A percentile compares a stretch with the other conserved stretches of the same genome.
phyloP scores from a whole-genome alignment of 2,113 vertebrate genomes.

The Lagopus muta region DNA sequence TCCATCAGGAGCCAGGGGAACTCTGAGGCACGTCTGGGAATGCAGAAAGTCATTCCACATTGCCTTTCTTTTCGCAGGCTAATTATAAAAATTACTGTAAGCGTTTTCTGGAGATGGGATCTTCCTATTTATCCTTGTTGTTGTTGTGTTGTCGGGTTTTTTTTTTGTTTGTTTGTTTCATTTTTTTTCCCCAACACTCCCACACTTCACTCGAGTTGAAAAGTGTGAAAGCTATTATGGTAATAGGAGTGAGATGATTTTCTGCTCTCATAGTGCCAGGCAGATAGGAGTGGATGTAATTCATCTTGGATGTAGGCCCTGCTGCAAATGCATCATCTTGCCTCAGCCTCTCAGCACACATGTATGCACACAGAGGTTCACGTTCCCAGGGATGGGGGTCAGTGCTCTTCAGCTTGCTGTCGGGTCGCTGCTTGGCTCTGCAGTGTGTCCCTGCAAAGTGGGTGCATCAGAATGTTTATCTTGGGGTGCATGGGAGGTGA shows the following conservation, averaged over 20 bases:
- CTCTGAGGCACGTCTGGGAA: neutral
- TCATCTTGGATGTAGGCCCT: conserved; percentile 42
- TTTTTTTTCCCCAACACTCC: neutral
- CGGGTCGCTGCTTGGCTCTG: neutral
- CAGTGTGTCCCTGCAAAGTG: rapidly evolving
- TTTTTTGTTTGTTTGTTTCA: neutral
- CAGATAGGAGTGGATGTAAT: conserved; percentile 19
- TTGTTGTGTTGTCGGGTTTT: neutral
- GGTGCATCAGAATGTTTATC: neutral
- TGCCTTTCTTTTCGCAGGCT: neutral
- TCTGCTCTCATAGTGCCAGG: conserved; percentile 15
- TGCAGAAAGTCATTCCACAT: neutral
- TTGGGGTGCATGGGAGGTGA: rapidly evolving
- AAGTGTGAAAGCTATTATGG: conserved; percentile 62
- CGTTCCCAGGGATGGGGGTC: neutral
- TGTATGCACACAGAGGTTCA: rapidly evolving
- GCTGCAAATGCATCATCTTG: neutral
- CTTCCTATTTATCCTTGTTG: conserved; percentile 1
- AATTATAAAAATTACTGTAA: conserved; percentile 29
- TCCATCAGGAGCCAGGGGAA: neutral
- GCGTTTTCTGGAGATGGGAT: neutral
- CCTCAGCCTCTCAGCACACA: neutral
- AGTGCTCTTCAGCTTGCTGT: neutral
- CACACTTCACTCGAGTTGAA: conserved; percentile 14
- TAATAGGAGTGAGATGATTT: conserved; percentile 32